These are phyloP conservation scores for Patiria pectinifera DNA, from an alignment of 53 echinoderm and acorn worm species.

Conservation along the genomic window DNA sequence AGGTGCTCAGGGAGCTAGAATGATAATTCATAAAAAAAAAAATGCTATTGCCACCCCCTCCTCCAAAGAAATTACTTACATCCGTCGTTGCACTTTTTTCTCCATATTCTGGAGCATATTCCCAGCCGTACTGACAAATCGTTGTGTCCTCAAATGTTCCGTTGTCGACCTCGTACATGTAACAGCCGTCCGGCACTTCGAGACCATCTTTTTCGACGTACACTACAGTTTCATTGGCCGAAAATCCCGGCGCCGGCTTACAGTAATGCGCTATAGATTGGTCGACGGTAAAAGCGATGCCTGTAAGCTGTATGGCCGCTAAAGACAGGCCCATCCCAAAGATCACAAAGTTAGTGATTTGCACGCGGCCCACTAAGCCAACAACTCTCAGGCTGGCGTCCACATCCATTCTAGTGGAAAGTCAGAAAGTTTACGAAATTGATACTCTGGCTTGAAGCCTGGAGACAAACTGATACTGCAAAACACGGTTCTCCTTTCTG, in stretches of 20 bases:
- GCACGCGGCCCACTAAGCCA: background rate
- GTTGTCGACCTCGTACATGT: background rate
- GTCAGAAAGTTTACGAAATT: too few species aligned
- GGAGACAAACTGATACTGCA: too few species aligned
- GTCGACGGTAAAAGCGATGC: slow-evolving; percentile 13
- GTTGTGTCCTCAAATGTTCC: background rate
- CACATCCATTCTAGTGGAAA: background rate
- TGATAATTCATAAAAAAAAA: too few species aligned
- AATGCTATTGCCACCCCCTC: too few species aligned
- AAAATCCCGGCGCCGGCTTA: background rate
- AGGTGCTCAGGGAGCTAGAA: too few species aligned
- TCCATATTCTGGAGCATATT: background rate
- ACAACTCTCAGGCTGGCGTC: background rate
- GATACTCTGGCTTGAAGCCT: too few species aligned
- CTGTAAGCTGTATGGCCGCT: background rate
- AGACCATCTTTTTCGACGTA: background rate
- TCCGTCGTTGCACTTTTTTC: background rate
- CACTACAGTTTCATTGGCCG: background rate
- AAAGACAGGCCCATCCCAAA: background rate
- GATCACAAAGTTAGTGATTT: background rate
- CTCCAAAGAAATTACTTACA: background rate
- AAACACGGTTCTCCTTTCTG: too few species aligned
- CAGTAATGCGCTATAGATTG: background rate
- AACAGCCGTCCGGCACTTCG: background rate
- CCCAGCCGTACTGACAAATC: slow-evolving; percentile 6